Percentiles rank a stretch among this genome's conserved stretches.
These are phyloP conservation scores for Toxotes jaculatrix DNA, from an alignment of 2,113 vertebrate species.

Conservation along the genomic window DNA sequence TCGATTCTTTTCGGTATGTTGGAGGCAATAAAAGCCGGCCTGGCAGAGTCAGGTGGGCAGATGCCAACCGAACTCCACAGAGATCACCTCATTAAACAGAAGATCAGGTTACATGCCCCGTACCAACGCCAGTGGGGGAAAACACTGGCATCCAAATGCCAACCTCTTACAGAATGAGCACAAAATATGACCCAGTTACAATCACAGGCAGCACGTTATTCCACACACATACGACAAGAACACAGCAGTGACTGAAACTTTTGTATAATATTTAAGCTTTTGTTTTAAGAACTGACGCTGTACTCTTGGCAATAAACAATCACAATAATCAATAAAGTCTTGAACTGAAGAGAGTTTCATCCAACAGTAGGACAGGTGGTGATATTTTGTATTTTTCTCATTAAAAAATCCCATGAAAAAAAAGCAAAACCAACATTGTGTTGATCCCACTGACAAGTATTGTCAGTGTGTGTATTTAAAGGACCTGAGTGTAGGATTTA, in stretches of 20 bases:
- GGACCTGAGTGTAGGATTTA: too few species aligned
- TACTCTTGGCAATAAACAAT: too few species aligned
- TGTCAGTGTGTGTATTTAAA: too few species aligned
- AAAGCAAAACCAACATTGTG: too few species aligned
- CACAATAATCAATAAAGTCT: too few species aligned
- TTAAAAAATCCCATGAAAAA: too few species aligned
- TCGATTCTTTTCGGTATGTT: constrained; percentile 37
- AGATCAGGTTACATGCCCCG: constrained; percentile 62
- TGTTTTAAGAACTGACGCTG: neutral
- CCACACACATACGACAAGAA: constrained; percentile 5
- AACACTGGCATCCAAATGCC: constrained; percentile 51
- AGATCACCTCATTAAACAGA: constrained; percentile 64
- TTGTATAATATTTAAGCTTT: constrained; percentile 2
- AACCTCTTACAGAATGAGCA: constrained; percentile 46
- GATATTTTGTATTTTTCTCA: too few species aligned
- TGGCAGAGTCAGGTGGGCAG: constrained; percentile 50
- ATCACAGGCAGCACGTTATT: constrained; percentile 22
- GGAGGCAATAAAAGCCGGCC: constrained; percentile 24
- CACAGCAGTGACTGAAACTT: constrained; percentile 3
- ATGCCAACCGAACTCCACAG: constrained; percentile 58
- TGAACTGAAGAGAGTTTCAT: too few species aligned
- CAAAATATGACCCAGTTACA: constrained; percentile 51
- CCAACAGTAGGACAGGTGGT: too few species aligned
- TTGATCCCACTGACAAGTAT: too few species aligned
- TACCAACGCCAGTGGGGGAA: constrained; percentile 37